phyloP scores from a whole-genome alignment of 2,797 vertebrate species.

The Trachops cirrhosus region DNA sequence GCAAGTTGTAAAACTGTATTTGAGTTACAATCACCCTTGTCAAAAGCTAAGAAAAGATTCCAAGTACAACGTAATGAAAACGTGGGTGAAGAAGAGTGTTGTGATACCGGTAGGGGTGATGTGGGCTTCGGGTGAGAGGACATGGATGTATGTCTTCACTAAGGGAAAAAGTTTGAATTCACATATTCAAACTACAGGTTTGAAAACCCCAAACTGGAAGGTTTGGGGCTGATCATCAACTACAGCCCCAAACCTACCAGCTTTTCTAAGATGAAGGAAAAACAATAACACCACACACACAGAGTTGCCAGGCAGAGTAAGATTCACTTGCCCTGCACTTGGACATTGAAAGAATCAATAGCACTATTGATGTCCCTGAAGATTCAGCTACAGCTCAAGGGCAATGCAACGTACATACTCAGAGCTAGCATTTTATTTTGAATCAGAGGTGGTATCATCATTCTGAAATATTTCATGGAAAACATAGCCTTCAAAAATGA shows the following conservation, averaged over 20 bases:
- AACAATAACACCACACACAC: neutral
- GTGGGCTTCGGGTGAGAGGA: neutral
- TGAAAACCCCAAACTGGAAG: no score
- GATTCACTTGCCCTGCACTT: neutral
- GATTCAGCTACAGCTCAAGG: conserved; percentile 43
- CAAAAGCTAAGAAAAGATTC: conserved; percentile 21
- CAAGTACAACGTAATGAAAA: neutral
- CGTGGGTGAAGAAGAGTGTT: neutral
- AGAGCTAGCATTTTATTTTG: conserved; percentile 3
- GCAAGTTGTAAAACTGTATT: neutral
- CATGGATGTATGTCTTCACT: neutral
- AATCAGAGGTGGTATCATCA: neutral
- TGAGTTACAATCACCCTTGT: neutral
- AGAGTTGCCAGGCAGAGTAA: neutral
- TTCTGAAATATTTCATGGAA: conserved; percentile 30
- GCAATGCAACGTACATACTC: neutral
- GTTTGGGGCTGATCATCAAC: neutral
- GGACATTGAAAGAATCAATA: conserved; percentile 38
- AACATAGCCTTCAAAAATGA: neutral
- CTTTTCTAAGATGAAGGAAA: conserved; percentile 16
- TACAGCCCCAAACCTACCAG: neutral
- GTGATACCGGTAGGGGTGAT: neutral
- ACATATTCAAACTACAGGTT: no score
- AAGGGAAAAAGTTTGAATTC: neutral
- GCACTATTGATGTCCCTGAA: conserved; percentile 20